Base-by-base conservation (phyloP, 2,888 invertebrate genomes). In the Morpho helenor region DNA sequence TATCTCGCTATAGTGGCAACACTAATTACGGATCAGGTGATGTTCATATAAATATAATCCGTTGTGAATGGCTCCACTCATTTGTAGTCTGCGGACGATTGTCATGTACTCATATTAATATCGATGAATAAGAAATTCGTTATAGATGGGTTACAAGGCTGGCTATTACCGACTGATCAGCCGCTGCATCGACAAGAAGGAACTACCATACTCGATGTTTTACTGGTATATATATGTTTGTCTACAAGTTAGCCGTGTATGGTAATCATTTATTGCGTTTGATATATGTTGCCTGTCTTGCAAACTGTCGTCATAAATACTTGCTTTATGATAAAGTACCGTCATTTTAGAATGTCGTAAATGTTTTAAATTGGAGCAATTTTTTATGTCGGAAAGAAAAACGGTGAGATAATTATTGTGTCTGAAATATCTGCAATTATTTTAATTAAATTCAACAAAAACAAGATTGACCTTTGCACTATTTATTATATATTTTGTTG, bases 121-220 rank as follows among this genome's bases (percentile, higher is more conserved):
- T 86, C 88, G 87, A 90, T 89, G 89, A 87, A 89, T 90, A 87
- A 88, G 85, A 90, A 88, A 88, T 88, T 83, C 82, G 86, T 88
- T 87, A 89, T 89, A 82, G 84, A 89, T 88, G 84, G 79, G 76
- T 69, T 89, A 90, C 89, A 89, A 80, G 87, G 76, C 77, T 80
- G 75, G 75, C 84, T 81, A 87, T 87, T 86, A 87, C 85, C 69
- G 72, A 73, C 67, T 76, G 76, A 76, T 75, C 75, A 72, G 77
- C 79, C 77, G 76, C 75, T 73, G 69, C 77, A 74, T 74, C 74
- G 73, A 67, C 66, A 67, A 72, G 73, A 70, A 73, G 70, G 71
- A 73, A 72, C 85, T 84, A 85, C 85, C 79, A 82, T 76, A 76
- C 73, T 73, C 75, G 76, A 45, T 7, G 10, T 44, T 39, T 52